phyloP scores from a whole-genome alignment of 64 coral and sea anemone species.

The Platygyra sinensis region DNA sequence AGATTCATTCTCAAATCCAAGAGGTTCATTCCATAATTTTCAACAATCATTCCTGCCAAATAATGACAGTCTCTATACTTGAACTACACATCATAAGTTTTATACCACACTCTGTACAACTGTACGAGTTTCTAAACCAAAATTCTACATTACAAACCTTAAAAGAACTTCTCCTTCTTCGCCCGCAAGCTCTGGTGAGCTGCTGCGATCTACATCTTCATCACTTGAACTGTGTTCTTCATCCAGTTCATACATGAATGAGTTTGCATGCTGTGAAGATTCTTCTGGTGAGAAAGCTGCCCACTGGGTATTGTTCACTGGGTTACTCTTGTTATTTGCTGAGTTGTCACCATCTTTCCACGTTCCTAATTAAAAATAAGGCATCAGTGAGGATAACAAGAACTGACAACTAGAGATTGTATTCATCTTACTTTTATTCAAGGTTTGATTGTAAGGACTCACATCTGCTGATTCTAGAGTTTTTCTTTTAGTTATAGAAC shows the following conservation, averaged over 20 bases:
- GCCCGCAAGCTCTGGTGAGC: slow-evolving; percentile 82
- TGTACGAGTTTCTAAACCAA: neutral
- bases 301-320: slow-evolving; percentile 33
- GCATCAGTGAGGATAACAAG: neutral
- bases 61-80: too few relatives aligned
- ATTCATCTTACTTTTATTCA: too few relatives aligned
- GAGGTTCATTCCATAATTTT: too few relatives aligned
- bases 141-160: slow-evolving; percentile 31
- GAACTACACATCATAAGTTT: too few relatives aligned
- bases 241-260: neutral
- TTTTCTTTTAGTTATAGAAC: too few relatives aligned
- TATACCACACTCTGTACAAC: too few relatives aligned
- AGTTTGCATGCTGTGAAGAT: neutral
- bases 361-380: neutral
- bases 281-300: slow-evolving; percentile 66
- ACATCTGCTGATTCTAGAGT: too few relatives aligned
- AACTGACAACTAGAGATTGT: neutral
- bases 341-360: neutral
- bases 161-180: slow-evolving; percentile 89
- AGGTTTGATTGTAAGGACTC: too few relatives aligned
- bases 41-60: too few relatives aligned
- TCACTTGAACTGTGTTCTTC: slow-evolving; percentile 91
- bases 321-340: neutral
- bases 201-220: slow-evolving; percentile 81
- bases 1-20: too few relatives aligned